Evolutionary conservation across 1,140 invertebrate species (phyloP).

Genomic region (Caenorhabditis remanei): DNA sequence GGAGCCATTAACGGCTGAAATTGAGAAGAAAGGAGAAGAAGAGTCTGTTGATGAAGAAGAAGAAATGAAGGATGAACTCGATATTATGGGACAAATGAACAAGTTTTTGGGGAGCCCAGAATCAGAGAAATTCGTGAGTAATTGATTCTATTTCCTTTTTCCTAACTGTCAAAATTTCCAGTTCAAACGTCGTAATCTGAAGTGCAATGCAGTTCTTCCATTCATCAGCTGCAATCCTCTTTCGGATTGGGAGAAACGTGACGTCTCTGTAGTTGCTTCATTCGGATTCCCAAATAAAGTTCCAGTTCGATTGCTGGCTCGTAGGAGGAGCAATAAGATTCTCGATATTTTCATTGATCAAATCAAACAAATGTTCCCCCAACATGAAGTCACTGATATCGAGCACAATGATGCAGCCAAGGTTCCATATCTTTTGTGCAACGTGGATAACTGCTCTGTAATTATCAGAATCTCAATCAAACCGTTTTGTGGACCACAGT

Average conservation of each 20-base stretch:
- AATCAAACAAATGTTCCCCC: background rate
- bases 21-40: slow-evolving; percentile 5
- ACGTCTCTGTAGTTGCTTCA: background rate
- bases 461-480: slow-evolving; percentile 27
- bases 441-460: background rate
- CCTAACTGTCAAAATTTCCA: background rate
- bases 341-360: background rate
- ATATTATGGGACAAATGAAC: background rate
- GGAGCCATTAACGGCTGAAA: background rate
- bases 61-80: background rate
- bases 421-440: slow-evolving; percentile 25
- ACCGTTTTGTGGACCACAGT: background rate
- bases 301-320: background rate
- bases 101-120: background rate
- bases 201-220: background rate
- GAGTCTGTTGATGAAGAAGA: background rate
- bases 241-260: background rate
- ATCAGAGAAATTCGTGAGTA: background rate
- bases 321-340: background rate
- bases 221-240: background rate
- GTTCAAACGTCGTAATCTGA: background rate
- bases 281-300: slow-evolving; percentile 11
- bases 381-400: background rate
- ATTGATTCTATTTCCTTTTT: background rate
- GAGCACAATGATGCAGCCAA: background rate